Percentiles rank a stretch among this genome's conserved stretches.
Conservation (phyloP, 1,140 invertebrate species). For the Pentalonia nigronervosa region DNA sequence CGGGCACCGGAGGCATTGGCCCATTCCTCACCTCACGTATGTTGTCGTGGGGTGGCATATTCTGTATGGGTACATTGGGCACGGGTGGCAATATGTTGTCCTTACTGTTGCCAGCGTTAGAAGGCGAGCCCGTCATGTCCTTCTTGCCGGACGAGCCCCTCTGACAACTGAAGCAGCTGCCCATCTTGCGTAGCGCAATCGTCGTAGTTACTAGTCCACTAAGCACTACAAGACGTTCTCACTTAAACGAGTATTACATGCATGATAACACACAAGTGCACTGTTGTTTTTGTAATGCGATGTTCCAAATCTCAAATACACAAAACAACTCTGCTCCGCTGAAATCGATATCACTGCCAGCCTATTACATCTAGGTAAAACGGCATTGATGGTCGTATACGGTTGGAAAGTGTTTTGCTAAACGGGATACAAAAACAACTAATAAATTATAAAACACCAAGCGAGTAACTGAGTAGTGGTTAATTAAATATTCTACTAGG, state of each 20-base stretch:
- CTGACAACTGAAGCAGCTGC: constrained; percentile 62
- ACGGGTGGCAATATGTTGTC: constrained; percentile 59
- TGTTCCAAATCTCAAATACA: background rate
- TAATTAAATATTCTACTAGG: constrained; percentile 43
- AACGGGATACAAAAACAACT: background rate
- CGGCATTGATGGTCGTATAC: background rate
- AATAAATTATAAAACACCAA: background rate
- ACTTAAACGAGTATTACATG: background rate
- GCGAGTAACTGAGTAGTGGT: background rate
- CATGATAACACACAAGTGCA: constrained; percentile 26
- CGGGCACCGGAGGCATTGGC: constrained; percentile 62
- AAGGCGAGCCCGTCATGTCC: constrained; percentile 60
- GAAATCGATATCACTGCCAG: background rate
- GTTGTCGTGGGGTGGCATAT: constrained; percentile 59
- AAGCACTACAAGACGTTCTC: background rate
- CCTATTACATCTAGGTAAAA: background rate
- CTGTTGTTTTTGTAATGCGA: background rate
- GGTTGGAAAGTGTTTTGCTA: background rate
- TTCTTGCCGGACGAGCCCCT: constrained; percentile 61
- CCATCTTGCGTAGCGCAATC: constrained; percentile 60
- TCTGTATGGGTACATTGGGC: constrained; percentile 60
- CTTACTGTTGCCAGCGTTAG: constrained; percentile 59
- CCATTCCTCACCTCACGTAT: constrained; percentile 61
- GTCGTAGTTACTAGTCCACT: background rate
- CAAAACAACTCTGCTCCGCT: background rate